Evolutionary conservation across 2,888 invertebrate genomes (phyloP).

Genomic region (Orchesellides sinensis): DNA sequence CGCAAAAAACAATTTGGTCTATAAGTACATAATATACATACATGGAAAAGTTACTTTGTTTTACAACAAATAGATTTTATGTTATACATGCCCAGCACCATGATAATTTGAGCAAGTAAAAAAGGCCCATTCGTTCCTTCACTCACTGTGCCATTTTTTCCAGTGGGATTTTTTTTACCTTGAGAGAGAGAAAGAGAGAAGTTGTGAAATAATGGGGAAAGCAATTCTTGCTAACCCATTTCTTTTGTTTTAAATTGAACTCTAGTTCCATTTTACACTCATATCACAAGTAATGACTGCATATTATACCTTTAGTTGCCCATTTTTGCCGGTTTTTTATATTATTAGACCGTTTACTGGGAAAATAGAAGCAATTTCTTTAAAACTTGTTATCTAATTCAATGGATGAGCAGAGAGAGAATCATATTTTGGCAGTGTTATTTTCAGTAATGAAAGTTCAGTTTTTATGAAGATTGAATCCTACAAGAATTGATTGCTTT

Average conservation of each 20-base stretch:
- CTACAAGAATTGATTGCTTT: too few relatives aligned
- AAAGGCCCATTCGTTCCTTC: background rate
- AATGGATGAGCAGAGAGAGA: too few relatives aligned
- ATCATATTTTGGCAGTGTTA: too few relatives aligned
- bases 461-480: too few relatives aligned
- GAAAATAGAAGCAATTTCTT: too few relatives aligned
- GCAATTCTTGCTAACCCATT: background rate
- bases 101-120: conserved; percentile 25
- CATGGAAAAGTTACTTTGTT: too few relatives aligned
- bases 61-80: background rate
- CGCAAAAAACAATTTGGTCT: background rate
- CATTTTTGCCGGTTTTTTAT: background rate
- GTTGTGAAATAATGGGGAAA: background rate
- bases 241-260: conserved; percentile 2
- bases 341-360: too few relatives aligned
- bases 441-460: too few relatives aligned
- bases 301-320: conserved; percentile 13
- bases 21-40: too few relatives aligned
- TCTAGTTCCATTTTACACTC: background rate
- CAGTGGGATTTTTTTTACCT: conserved; percentile 10
- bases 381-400: too few relatives aligned
- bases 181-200: background rate
- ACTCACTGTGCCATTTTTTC: background rate
- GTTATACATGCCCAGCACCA: background rate
- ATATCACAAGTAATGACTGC: conserved; percentile 1